Conservation (phyloP, 2,113 vertebrate genomes). For the Panurus biarmicus region DNA sequence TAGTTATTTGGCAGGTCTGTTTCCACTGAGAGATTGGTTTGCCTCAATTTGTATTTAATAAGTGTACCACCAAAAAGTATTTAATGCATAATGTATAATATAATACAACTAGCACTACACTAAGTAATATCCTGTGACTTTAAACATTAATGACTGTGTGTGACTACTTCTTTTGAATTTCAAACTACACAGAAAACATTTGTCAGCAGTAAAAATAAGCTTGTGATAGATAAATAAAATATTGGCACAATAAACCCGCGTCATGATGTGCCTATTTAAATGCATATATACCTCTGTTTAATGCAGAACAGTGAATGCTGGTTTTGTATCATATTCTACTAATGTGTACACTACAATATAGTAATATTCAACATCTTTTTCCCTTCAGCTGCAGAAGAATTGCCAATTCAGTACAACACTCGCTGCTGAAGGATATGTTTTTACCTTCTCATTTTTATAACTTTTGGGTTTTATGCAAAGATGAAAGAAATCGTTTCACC, state of each 20-base stretch:
- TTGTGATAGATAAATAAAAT: conserved; percentile 47
- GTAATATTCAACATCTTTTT: neutral
- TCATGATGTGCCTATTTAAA: conserved; percentile 33
- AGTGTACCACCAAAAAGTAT: conserved; percentile 18
- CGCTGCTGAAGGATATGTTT: conserved; percentile 11
- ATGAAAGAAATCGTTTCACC: conserved; percentile 3
- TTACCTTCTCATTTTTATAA: neutral
- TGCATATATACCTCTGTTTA: neutral
- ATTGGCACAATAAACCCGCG: conserved; percentile 1
- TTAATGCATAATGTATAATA: conserved; percentile 57
- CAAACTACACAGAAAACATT: conserved; percentile 39
- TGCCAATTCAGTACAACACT: neutral
- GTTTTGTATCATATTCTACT: neutral
- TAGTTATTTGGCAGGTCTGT: conserved; percentile 39
- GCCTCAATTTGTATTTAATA: conserved; percentile 59
- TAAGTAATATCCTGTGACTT: conserved; percentile 59
- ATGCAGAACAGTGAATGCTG: neutral
- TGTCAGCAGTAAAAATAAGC: conserved; percentile 50
- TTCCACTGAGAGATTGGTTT: conserved; percentile 32
- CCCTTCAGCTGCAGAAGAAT: neutral
- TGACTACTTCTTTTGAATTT: conserved; percentile 49
- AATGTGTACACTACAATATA: neutral
- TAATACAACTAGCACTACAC: conserved; percentile 33
- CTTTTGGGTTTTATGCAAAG: neutral
- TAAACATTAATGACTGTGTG: conserved; percentile 56